A percentile compares a stretch with the other conserved stretches of the same genome.
Conservation (phyloP, 2,888 invertebrate species). For the Hemaris fuciformis region DNA sequence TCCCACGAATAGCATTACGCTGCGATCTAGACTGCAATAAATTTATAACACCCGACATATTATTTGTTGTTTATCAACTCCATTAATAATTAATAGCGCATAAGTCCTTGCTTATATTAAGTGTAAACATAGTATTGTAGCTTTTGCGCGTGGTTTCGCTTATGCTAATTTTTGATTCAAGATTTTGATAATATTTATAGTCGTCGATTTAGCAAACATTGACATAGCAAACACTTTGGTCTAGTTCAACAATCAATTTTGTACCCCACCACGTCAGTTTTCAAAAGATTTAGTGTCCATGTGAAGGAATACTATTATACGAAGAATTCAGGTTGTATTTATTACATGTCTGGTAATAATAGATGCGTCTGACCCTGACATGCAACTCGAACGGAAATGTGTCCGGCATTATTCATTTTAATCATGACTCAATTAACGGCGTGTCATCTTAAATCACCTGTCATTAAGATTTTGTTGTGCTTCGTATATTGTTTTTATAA, state of each 20-base stretch:
- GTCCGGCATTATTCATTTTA: background rate
- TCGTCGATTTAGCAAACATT: too few species aligned
- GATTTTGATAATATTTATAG: too few species aligned
- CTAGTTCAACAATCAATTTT: too few species aligned
- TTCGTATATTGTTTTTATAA: background rate
- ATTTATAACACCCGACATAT: background rate
- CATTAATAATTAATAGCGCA: background rate
- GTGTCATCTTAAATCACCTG: background rate
- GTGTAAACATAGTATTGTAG: too few species aligned
- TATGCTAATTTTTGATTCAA: too few species aligned
- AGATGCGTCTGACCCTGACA: background rate
- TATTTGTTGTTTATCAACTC: background rate
- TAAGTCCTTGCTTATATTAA: too few species aligned
- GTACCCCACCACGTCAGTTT: too few species aligned
- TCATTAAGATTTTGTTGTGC: background rate
- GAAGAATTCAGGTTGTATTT: background rate
- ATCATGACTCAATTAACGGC: background rate
- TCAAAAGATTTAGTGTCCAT: too few species aligned
- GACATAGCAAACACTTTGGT: too few species aligned
- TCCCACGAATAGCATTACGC: background rate
- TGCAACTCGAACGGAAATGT: background rate
- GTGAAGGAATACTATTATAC: background rate
- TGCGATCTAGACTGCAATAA: background rate
- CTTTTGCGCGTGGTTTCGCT: too few species aligned
- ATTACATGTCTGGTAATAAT: background rate